phyloP scores from a whole-genome alignment of 2,888 invertebrate genomes.

The Gnatocerus cornutus region DNA sequence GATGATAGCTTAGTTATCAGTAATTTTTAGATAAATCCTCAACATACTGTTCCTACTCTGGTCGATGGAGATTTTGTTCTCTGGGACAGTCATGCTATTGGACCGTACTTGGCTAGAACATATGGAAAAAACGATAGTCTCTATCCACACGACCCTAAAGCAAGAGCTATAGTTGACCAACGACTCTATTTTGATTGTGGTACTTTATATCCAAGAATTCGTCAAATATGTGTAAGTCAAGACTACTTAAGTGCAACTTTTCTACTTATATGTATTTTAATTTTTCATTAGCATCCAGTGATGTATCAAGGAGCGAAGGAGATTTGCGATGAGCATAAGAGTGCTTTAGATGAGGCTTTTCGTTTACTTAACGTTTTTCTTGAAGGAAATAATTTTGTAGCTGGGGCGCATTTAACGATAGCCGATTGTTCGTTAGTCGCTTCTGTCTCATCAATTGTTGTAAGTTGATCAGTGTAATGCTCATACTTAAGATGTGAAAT shows the following conservation, averaged over 20 bases:
- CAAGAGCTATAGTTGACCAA: slow-evolving; percentile 76
- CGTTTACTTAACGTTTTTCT: slow-evolving; percentile 76
- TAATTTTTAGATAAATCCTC: slow-evolving; percentile 75
- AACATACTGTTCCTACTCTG: slow-evolving; percentile 80
- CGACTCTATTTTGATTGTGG: slow-evolving; percentile 78
- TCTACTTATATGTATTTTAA: too few species aligned
- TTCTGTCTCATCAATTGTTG: slow-evolving; percentile 74
- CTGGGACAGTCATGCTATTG: slow-evolving; percentile 81
- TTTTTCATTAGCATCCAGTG: slow-evolving; percentile 75
- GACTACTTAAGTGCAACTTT: too few species aligned
- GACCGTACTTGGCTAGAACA: slow-evolving; percentile 76
- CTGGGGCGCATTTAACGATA: slow-evolving; percentile 77
- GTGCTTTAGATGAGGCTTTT: slow-evolving; percentile 75
- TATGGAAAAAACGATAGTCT: slow-evolving; percentile 76
- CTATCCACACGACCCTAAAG: slow-evolving; percentile 76
- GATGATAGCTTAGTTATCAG: slow-evolving; percentile 23
- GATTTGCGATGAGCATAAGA: slow-evolving; percentile 73
- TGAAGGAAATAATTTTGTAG: slow-evolving; percentile 75
- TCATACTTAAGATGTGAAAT: neutral
- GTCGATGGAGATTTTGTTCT: slow-evolving; percentile 79
- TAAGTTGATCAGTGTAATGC: slow-evolving; percentile 65
- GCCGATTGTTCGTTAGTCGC: slow-evolving; percentile 78
- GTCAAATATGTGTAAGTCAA: slow-evolving; percentile 76
- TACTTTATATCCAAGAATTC: slow-evolving; percentile 76
- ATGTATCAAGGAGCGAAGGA: slow-evolving; percentile 75